These are phyloP conservation scores for Parnassius apollo DNA, from an alignment of 2,888 invertebrate genomes.

Conservation along the genomic window DNA sequence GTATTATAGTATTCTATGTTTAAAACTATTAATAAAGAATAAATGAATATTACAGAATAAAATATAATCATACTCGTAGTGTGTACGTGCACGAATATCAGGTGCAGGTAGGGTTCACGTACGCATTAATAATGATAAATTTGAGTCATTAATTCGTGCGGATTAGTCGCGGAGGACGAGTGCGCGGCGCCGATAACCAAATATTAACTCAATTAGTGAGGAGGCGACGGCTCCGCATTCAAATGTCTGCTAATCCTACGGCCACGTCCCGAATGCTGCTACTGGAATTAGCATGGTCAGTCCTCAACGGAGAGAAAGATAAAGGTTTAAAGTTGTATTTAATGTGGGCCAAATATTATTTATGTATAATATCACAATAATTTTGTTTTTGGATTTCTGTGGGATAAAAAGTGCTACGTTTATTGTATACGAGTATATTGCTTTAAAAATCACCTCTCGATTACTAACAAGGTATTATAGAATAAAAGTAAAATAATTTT, in stretches of 20 bases:
- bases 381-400: too few species aligned
- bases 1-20: too few species aligned
- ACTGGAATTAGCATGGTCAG: slow-evolving; percentile 41
- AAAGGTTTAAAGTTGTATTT: slow-evolving; percentile 5
- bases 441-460: too few species aligned
- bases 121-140: slow-evolving; percentile 80
- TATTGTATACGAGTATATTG: too few species aligned
- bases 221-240: slow-evolving; percentile 63
- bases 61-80: not conserved
- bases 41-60: too few species aligned
- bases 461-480: too few species aligned
- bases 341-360: too few species aligned
- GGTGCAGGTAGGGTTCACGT: slow-evolving; percentile 63
- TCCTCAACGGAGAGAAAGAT: slow-evolving; percentile 22
- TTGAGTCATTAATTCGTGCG: slow-evolving; percentile 75
- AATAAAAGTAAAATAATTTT: too few species aligned
- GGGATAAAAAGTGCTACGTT: too few species aligned
- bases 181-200: slow-evolving; percentile 79
- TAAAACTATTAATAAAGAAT: too few species aligned
- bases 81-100: slow-evolving; percentile 42
- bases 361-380: too few species aligned
- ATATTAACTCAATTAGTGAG: slow-evolving; percentile 81
- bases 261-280: slow-evolving; percentile 38
- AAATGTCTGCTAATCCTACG: slow-evolving; percentile 69
- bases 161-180: slow-evolving; percentile 71